Percentiles rank a stretch among this genome's conserved stretches.
These are phyloP conservation scores for Heliothis subflexa DNA, from an alignment of 1,140 invertebrate species.

Conservation along the genomic window DNA sequence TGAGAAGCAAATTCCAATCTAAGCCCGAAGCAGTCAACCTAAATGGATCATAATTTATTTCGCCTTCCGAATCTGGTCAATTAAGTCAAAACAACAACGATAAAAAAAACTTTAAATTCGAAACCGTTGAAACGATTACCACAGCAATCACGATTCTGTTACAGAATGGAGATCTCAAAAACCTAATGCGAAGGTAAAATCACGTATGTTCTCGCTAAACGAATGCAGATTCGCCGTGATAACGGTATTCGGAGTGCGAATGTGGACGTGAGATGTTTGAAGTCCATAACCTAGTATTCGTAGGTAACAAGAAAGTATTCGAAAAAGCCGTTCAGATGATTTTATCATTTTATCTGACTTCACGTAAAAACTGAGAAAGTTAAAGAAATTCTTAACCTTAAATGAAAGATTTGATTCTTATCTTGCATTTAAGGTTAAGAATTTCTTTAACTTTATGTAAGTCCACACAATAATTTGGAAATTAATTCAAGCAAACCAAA, in stretches of 20 bases:
- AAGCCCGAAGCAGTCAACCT: neutral
- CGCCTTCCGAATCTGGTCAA: neutral
- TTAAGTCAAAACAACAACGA: neutral
- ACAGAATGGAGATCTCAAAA: slow-evolving; percentile 17
- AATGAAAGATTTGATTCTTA: slow-evolving; percentile 8
- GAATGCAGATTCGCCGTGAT: slow-evolving; percentile 58
- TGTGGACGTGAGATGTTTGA: slow-evolving; percentile 54
- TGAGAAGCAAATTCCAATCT: slow-evolving; percentile 5
- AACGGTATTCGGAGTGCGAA: slow-evolving; percentile 60
- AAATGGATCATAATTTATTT: slow-evolving; percentile 24
- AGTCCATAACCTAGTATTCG: slow-evolving; percentile 50
- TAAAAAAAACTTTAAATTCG: neutral
- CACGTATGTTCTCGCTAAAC: slow-evolving; percentile 59
- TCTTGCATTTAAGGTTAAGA: too few relatives aligned
- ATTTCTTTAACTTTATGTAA: slow-evolving; percentile 13
- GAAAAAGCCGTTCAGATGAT: slow-evolving; percentile 15
- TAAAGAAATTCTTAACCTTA: slow-evolving; percentile 9
- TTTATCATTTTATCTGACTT: slow-evolving; percentile 34
- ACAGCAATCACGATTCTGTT: slow-evolving; percentile 5
- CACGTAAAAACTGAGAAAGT: slow-evolving; percentile 21
- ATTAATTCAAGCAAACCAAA: neutral
- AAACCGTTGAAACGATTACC: neutral
- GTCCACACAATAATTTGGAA: slow-evolving; percentile 11
- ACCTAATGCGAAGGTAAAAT: slow-evolving; percentile 36
- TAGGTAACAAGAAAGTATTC: slow-evolving; percentile 32